Evolutionary conservation across 2,888 invertebrate genomes (phyloP).

Genomic region (Punctoribates punctum): DNA sequence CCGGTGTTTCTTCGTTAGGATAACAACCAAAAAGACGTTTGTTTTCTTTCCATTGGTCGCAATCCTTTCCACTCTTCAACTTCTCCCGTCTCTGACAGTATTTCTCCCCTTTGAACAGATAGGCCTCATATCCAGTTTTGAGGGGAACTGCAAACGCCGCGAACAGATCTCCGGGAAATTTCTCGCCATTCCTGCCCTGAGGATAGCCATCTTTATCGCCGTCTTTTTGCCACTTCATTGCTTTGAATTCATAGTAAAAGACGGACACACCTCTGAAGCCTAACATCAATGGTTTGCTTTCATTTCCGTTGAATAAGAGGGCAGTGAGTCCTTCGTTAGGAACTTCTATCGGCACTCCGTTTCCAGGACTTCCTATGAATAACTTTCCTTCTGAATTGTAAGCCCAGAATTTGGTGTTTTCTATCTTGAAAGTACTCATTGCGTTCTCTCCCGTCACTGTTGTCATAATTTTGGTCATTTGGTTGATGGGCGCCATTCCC

Average conservation of each 20-base stretch:
- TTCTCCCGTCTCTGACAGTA: neutral
- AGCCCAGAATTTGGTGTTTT: neutral
- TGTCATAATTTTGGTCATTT: no score
- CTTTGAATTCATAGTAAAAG: neutral
- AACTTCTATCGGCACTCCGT: neutral
- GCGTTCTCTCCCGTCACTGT: no score
- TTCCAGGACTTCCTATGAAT: neutral
- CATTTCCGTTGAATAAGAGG: neutral
- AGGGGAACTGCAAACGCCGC: neutral
- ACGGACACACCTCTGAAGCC: neutral
- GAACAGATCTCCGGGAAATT: neutral
- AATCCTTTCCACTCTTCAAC: constrained; percentile 3
- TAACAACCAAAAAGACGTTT: neutral
- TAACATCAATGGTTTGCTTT: neutral
- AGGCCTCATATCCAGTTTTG: neutral
- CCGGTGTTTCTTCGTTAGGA: no score
- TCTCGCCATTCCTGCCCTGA: neutral
- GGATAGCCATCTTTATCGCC: neutral
- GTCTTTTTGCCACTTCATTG: constrained; percentile 1
- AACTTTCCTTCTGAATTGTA: neutral
- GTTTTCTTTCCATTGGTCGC: neutral
- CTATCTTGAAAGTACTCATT: neutral
- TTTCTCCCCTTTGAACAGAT: neutral
- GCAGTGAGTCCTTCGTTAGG: neutral
- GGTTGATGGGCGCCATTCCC: no score